Percentiles rank a stretch among this genome's conserved stretches.
phyloP scores from a whole-genome alignment of 2,113 vertebrate species.

The Caranx ignobilis region DNA sequence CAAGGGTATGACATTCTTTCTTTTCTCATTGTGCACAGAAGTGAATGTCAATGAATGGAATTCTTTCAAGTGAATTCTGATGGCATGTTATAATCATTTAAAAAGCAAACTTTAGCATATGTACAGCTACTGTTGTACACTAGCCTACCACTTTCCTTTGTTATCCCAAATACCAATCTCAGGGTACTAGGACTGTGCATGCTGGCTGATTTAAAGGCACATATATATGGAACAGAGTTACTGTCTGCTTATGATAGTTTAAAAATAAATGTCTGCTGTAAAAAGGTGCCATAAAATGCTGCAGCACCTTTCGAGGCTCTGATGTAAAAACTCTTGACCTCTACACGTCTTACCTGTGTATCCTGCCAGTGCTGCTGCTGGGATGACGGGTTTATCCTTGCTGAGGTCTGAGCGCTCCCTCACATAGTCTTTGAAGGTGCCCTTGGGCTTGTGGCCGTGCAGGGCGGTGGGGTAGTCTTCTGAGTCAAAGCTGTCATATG shows the following conservation, averaged over 20 bases:
- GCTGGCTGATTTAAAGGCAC: neutral
- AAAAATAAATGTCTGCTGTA: conserved; percentile 18
- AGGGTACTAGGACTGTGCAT: neutral
- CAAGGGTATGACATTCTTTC: neutral
- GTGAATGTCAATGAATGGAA: neutral
- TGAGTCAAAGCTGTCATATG: conserved; percentile 98
- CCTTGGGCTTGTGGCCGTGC: conserved; percentile 97
- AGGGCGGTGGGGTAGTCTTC: conserved; percentile 94
- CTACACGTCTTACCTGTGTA: conserved; percentile 91
- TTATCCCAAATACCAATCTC: too few species aligned
- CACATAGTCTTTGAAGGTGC: conserved; percentile 99
- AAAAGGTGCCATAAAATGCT: neutral
- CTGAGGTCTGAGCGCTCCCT: conserved; percentile 97
- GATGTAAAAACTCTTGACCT: neutral
- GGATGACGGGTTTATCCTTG: conserved; percentile 99
- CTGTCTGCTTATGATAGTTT: conserved; percentile 8
- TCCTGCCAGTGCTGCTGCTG: conserved; percentile 95
- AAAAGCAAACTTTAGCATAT: neutral
- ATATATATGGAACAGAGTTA: neutral
- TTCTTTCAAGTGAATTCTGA: neutral
- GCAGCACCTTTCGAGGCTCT: neutral
- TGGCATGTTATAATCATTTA: too few species aligned
- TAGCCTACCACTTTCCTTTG: too few species aligned
- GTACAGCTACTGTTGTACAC: too few species aligned
- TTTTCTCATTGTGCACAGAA: neutral